phyloP scores from a whole-genome alignment of 2,113 vertebrate species.

The Varanus komodoensis region DNA sequence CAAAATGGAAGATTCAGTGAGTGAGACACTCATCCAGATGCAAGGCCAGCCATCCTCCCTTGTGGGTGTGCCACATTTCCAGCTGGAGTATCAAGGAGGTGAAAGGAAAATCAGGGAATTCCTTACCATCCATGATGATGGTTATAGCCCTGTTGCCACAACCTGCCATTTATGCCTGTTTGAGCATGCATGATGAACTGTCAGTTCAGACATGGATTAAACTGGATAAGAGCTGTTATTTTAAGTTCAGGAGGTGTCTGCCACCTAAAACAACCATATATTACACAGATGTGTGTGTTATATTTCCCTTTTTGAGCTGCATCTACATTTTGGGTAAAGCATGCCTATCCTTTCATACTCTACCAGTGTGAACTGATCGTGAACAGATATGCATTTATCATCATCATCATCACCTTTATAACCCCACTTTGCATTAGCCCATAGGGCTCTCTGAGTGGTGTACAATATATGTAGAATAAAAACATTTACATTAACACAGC shows the following conservation, averaged over 20 bases:
- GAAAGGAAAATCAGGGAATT: neutral
- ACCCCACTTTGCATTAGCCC: too few species aligned
- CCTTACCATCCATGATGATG: neutral
- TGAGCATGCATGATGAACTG: neutral
- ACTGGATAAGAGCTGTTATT: neutral
- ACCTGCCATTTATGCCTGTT: neutral
- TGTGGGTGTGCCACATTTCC: neutral
- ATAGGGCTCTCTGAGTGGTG: too few species aligned
- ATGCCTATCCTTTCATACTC: neutral
- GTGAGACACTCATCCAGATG: neutral
- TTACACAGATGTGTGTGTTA: neutral
- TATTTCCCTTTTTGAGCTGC: neutral
- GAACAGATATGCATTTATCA: neutral
- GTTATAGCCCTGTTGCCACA: neutral
- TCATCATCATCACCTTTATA: too few species aligned
- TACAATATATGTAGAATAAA: too few species aligned
- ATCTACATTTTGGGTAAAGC: neutral
- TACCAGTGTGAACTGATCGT: neutral
- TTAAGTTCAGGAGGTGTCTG: neutral
- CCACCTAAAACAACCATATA: neutral
- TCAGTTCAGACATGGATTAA: neutral
- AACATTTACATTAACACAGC: too few species aligned
- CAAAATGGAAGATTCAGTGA: conserved; percentile 43
- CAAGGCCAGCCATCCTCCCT: neutral
- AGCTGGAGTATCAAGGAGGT: neutral